Base-by-base conservation (phyloP, 2,113 vertebrate genomes). In the Euleptes europaea region DNA sequence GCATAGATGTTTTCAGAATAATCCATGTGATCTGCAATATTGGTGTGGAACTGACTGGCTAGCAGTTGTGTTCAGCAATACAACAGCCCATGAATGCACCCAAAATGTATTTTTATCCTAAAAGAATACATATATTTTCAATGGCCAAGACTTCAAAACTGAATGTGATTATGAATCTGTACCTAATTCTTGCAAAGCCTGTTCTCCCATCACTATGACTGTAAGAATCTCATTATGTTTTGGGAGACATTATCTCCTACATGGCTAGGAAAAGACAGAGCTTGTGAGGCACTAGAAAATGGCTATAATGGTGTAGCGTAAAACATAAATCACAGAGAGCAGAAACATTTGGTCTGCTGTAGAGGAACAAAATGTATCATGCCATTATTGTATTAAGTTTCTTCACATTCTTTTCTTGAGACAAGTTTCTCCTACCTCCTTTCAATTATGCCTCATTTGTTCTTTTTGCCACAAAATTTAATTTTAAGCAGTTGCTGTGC, bases 401-500 rank as follows among this genome's bases (percentile, higher is more conserved):
- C 72, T 92, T 60, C 67, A 38, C 14, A 0, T 15, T 72, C 78
- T 70, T 35, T 79, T 90, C 79, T 80, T 67, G 42, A 74, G 81
- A 83, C 5, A 12, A 86, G 86, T n/a, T 73, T 44, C 72, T 80
- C 84, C n/a, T 63, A 51, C 49, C 78, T 85, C 75, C 47, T n/a
- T 88, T 90, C 91, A 90, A 60, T 92, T 88, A 82, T 3, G 2
- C 72, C 78, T 84, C 80, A 38, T 86, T 89, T 42, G 73, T 6
- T 54, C 23, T 1, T 54, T 78, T 89, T 79, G 88, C 63, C 89
- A 84, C 84, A 51, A 84, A 80, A 82, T 87, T 86, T 66, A 28
- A 94, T 90, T 92, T 11, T 72, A 92, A 88, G 84, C 70, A 72
- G 66, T 86, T n/a, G 0, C 69, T 87, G 92, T 31, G 5, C 89